Conservation (phyloP, 1,140 invertebrate genomes). For the Drosophila bipectinata region DNA sequence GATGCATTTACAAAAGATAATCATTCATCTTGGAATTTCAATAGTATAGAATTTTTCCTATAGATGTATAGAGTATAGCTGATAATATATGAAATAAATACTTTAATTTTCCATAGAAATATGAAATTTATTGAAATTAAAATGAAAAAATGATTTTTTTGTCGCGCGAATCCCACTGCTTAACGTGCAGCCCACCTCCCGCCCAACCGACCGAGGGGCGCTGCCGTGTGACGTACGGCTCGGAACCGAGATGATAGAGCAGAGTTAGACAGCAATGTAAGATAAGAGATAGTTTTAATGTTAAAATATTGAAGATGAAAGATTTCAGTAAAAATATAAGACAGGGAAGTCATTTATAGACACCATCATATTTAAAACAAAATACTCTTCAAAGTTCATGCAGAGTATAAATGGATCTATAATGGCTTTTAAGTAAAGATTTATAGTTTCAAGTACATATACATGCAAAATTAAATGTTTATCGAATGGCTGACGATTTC, state of each 20-base stretch:
- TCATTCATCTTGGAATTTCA: not conserved
- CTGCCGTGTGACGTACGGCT: not conserved
- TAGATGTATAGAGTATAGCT: too few species aligned
- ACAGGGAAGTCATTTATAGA: not conserved
- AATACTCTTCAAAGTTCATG: not conserved
- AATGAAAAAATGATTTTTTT: not conserved
- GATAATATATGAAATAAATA: too few species aligned
- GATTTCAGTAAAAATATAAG: too few species aligned
- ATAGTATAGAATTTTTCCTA: too few species aligned
- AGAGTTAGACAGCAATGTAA: too few species aligned
- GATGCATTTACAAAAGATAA: not conserved
- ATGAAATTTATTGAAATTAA: too few species aligned
- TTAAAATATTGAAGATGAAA: too few species aligned
- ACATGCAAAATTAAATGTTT: too few species aligned
- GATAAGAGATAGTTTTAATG: too few species aligned
- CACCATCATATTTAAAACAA: not conserved
- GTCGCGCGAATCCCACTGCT: not conserved
- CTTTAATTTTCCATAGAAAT: too few species aligned
- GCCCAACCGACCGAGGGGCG: conserved; percentile 4
- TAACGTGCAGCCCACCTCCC: not conserved
- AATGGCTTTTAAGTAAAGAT: not conserved
- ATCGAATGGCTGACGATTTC: too few species aligned
- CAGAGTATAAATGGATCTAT: not conserved
- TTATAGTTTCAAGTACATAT: not conserved
- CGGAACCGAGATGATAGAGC: not conserved